Evolutionary conservation across 2,113 vertebrate species (phyloP).

Genomic region (Gasterosteus aculeatus): DNA sequence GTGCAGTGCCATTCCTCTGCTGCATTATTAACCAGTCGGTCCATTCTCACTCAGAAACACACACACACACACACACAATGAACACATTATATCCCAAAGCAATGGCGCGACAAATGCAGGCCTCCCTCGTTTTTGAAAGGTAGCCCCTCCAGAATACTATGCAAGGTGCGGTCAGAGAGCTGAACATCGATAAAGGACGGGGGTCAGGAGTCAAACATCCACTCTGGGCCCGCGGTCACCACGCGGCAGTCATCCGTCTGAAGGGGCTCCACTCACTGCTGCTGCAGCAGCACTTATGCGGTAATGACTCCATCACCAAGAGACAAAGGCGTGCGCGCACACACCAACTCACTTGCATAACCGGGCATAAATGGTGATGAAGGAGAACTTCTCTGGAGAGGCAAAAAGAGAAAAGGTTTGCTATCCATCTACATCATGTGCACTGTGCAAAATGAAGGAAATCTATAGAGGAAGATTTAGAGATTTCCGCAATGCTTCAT

Average conservation of each 20-base stretch:
- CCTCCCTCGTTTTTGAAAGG: slow-evolving; percentile 7
- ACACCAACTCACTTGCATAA: slow-evolving; percentile 34
- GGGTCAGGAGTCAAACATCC: slow-evolving; percentile 36
- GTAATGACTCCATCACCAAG: slow-evolving; percentile 23
- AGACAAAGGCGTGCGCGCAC: slow-evolving; percentile 16
- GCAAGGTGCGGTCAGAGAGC: slow-evolving; percentile 15
- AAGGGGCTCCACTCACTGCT: slow-evolving; percentile 26
- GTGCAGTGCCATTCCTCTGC: slow-evolving; percentile 43
- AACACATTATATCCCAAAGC: slow-evolving; percentile 5
- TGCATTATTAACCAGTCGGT: slow-evolving; percentile 68
- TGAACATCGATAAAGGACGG: neutral
- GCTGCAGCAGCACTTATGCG: slow-evolving; percentile 27
- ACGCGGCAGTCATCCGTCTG: slow-evolving; percentile 45
- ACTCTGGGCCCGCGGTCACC: slow-evolving; percentile 28
- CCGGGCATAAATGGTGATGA: slow-evolving; percentile 8
- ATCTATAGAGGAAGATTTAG: neutral
- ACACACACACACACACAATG: neutral
- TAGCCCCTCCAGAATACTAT: neutral
- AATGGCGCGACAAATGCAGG: neutral
- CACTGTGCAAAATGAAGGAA: neutral
- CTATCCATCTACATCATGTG: neutral
- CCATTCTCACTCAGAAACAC: slow-evolving; percentile 55
- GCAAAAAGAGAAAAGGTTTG: neutral
- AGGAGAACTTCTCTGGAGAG: slow-evolving; percentile 19
- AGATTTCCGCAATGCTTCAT: neutral